These are phyloP conservation scores for Malacoraja senta DNA, from an alignment of 2,797 vertebrate species.

Conservation along the genomic window DNA sequence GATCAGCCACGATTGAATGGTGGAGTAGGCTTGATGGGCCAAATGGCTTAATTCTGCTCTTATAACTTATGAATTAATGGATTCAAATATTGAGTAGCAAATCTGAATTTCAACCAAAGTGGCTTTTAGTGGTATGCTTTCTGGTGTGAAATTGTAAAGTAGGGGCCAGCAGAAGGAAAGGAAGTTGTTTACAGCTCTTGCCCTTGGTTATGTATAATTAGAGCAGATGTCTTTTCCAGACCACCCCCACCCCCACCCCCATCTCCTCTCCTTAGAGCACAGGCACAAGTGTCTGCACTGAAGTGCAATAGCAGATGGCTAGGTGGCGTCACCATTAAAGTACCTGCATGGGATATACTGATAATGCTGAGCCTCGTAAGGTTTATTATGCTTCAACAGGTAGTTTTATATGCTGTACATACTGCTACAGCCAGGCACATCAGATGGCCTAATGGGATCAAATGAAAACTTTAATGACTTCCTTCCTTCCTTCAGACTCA, in stretches of 20 bases:
- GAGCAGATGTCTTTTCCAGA: conserved; percentile 7
- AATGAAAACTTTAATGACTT: conserved; percentile 38
- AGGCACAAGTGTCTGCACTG: background rate
- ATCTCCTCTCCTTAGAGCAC: background rate
- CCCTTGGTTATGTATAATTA: background rate
- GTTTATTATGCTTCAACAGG: conserved; percentile 26
- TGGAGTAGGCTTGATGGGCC: no score
- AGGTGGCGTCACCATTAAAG: background rate
- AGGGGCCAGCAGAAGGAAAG: background rate
- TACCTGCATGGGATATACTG: background rate
- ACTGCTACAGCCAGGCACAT: conserved; percentile 24
- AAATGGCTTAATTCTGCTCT: no score
- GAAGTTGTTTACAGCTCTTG: background rate
- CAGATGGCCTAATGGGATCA: conserved; percentile 29
- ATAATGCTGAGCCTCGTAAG: background rate
- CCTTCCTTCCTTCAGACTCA: conserved; percentile 29
- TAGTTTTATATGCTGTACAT: conserved; percentile 28
- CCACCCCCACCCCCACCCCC: background rate
- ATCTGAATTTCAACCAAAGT: background rate
- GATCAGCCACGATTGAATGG: no score
- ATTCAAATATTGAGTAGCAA: background rate
- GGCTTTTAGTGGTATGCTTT: background rate
- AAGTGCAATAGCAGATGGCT: conserved; percentile 20
- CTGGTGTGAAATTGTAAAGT: no score
- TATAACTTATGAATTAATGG: no score